Evolutionary conservation across 2,888 invertebrate species (phyloP).

Genomic region (Hypolimnas misippus): DNA sequence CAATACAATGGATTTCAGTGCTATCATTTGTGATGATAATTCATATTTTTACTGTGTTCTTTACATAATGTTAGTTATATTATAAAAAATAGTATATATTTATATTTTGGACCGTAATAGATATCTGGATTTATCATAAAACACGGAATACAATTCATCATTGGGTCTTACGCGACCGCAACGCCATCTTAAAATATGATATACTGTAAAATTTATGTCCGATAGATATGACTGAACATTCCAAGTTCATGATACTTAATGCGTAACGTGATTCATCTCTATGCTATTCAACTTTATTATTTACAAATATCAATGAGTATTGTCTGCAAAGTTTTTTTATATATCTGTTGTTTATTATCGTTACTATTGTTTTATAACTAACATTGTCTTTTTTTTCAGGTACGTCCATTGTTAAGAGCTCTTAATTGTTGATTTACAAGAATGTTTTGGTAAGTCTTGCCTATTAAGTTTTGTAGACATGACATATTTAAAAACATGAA

Average conservation of each 20-base stretch:
- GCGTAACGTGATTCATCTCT: background rate
- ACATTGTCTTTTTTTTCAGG: conserved; percentile 7
- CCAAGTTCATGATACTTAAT: background rate
- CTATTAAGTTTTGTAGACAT: background rate
- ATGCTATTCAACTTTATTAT: background rate
- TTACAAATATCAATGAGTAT: background rate
- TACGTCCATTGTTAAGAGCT: background rate
- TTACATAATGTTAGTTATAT: no score
- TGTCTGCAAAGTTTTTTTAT: conserved; percentile 24
- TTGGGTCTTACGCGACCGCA: no score
- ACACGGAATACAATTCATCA: no score
- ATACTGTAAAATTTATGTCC: no score
- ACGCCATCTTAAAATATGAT: no score
- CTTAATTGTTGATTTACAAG: background rate
- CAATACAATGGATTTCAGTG: background rate
- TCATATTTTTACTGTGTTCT: no score
- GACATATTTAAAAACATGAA: no score
- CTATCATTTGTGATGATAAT: background rate
- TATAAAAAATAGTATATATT: no score
- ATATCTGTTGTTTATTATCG: background rate
- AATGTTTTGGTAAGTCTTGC: background rate
- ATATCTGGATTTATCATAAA: no score
- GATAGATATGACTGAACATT: background rate
- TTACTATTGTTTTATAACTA: background rate
- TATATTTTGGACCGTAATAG: no score